Evolutionary conservation across 1,140 invertebrate species (phyloP).

Genomic region (Drosophila mojavensis): DNA sequence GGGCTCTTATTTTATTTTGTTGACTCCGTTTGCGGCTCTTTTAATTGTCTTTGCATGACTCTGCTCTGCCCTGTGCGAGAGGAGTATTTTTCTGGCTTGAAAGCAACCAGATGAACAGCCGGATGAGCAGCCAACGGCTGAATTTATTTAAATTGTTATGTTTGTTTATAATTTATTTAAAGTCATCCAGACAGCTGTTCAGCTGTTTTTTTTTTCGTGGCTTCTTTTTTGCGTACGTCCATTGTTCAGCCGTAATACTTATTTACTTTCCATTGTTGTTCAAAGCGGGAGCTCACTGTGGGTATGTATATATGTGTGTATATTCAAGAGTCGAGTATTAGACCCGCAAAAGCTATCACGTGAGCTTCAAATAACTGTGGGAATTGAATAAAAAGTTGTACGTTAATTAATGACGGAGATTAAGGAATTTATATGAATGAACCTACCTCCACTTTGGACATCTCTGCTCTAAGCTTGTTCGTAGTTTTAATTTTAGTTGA

Average conservation of each 20-base stretch:
- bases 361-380: background rate
- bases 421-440: background rate
- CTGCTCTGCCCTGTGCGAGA: background rate
- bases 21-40: slow-evolving; percentile 10
- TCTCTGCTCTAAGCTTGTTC: no score
- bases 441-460: no score
- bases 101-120: slow-evolving; percentile 50
- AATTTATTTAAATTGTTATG: slow-evolving; percentile 56
- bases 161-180: slow-evolving; percentile 56
- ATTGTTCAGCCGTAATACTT: slow-evolving; percentile 26
- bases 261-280: slow-evolving; percentile 31
- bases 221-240: background rate
- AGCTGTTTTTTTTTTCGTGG: background rate
- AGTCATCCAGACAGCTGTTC: slow-evolving; percentile 20
- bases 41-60: slow-evolving; percentile 62
- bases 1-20: slow-evolving; percentile 21
- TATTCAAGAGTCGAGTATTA: background rate
- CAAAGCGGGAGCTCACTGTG: slow-evolving; percentile 11
- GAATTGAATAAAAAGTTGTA: background rate
- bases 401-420: background rate
- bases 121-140: slow-evolving; percentile 34
- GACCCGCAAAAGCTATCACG: background rate
- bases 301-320: background rate
- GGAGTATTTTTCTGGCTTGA: slow-evolving; percentile 22
- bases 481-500: no score